phyloP scores from a whole-genome alignment of 37 sponge, comb jelly and placozoan genomes.

The Ianthella basta region DNA sequence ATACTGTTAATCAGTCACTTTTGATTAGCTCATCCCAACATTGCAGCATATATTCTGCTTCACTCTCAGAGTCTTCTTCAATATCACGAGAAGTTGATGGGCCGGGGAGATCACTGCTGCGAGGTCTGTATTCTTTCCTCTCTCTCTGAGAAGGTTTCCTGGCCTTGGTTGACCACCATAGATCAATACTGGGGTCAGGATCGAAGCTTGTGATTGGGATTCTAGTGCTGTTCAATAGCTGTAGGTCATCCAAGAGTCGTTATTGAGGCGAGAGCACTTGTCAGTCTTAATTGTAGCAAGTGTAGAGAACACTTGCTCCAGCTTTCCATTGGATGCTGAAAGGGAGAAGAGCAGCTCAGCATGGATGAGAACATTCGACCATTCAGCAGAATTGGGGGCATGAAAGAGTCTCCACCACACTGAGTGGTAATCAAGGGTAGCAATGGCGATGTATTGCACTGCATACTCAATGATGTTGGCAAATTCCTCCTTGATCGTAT shows the following conservation, averaged over 20 bases:
- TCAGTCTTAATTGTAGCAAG: conserved; percentile 33
- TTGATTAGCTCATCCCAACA: conserved; percentile 40
- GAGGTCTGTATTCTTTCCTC: conserved; percentile 30
- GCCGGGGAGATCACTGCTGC: not conserved
- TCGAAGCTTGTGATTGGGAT: conserved; percentile 26
- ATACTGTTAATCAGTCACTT: too few species aligned
- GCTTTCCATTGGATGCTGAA: conserved; percentile 60
- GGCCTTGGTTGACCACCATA: conserved; percentile 55
- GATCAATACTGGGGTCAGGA: too few species aligned
- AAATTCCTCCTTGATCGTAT: conserved; percentile 48
- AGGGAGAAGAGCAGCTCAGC: conserved; percentile 51
- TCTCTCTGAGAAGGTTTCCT: conserved; percentile 38
- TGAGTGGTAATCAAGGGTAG: conserved; percentile 50
- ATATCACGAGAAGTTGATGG: not conserved
- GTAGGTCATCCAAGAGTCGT: conserved; percentile 32
- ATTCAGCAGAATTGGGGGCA: conserved; percentile 52
- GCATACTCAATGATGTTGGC: conserved; percentile 48
- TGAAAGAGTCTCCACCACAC: conserved; percentile 71
- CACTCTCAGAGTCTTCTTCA: not conserved
- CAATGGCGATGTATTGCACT: conserved; percentile 45
- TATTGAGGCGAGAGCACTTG: conserved; percentile 35
- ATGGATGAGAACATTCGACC: conserved; percentile 52
- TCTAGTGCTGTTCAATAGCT: conserved; percentile 28
- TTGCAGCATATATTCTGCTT: conserved; percentile 37
- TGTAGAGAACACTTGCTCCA: conserved; percentile 49